Evolutionary conservation across 2,113 vertebrate species (phyloP), one percentile per base, ranked within the genome.

Genomic region (Cephalopholis sonnerati): DNA sequence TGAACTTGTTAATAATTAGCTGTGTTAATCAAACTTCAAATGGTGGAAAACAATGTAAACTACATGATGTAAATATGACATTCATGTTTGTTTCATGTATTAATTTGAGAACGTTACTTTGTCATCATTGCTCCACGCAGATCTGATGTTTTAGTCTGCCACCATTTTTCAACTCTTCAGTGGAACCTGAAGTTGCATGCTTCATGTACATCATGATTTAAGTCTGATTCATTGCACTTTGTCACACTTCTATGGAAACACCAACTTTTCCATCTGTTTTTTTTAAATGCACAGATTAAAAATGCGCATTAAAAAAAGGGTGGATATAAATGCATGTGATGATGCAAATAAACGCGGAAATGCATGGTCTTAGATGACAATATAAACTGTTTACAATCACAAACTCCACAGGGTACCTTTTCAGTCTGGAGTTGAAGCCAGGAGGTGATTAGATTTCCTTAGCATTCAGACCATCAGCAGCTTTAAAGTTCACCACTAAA

Each of bases 321-420:
- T n/a, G 25, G 20, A 6, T 32, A 32, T n/a, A 13, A 74, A 39
- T 0, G 1, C 22, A 53, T 16, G 22, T 74, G 39, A 54, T 24
- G 22, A 44, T 54, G 7, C 11, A 36, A 36, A 36, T 36, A 36
- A 36, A 51, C 17, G 6, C 25, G 2, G 15, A 50, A 20, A 51
- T 15, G 36, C 36, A n/a, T 65, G n/a, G 9, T 36, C 27, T 62
- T 29, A 2, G 57, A 17, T 32, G 24, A 44, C 4, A 48, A 57
- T 17, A 41, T 57, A 75, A 32, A 15, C 3, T 27, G 11, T 44
- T 54, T 9, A 54, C 22, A 13, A 61, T 36, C 1, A 46, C 22
- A 75, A 62, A 76, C 16, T 69, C 63, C 65, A 63, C 27, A 70
- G 72, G 11, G 36, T 55, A 55, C 12, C 25, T 22, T 51, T 82